A percentile compares a stretch with the other conserved stretches of the same genome.
phyloP scores from a whole-genome alignment of 2,113 vertebrate species.

The Ictalurus furcatus region DNA sequence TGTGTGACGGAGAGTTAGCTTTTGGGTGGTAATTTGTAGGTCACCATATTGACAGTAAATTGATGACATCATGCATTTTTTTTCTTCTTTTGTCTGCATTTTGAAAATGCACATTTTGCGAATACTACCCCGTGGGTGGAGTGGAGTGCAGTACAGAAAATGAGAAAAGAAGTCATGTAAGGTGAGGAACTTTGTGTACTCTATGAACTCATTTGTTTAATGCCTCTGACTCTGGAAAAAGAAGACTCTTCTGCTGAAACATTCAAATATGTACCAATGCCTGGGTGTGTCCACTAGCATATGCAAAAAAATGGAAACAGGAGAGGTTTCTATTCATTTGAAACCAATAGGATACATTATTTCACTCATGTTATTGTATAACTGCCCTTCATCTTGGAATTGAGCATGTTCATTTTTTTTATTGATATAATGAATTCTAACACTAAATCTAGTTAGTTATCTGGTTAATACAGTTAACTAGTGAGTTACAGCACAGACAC shows the following conservation, averaged over 20 bases:
- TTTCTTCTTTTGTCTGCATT: neutral
- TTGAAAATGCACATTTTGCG: neutral
- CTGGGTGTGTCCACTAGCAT: slow-evolving; percentile 31
- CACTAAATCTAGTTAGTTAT: neutral
- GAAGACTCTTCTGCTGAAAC: slow-evolving; percentile 31
- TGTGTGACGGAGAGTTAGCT: neutral
- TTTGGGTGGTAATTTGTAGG: neutral
- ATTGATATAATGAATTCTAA: neutral
- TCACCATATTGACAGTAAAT: neutral
- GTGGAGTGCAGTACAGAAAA: neutral
- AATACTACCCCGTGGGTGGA: neutral
- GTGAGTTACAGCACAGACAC: neutral
- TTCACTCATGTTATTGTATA: neutral
- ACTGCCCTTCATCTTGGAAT: too few relatives aligned
- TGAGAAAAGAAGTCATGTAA: neutral
- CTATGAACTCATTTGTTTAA: slow-evolving; percentile 38
- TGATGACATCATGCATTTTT: neutral
- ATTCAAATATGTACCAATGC: slow-evolving; percentile 42
- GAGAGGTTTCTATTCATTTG: slow-evolving; percentile 1
- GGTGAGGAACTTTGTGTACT: neutral
- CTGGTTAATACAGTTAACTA: neutral
- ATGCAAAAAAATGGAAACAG: slow-evolving; percentile 37
- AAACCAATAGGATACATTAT: neutral
- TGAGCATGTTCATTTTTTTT: neutral
- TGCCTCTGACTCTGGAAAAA: slow-evolving; percentile 31